phyloP scores from a whole-genome alignment of 1,140 invertebrate species.

The Drosophila nigromelanica region DNA sequence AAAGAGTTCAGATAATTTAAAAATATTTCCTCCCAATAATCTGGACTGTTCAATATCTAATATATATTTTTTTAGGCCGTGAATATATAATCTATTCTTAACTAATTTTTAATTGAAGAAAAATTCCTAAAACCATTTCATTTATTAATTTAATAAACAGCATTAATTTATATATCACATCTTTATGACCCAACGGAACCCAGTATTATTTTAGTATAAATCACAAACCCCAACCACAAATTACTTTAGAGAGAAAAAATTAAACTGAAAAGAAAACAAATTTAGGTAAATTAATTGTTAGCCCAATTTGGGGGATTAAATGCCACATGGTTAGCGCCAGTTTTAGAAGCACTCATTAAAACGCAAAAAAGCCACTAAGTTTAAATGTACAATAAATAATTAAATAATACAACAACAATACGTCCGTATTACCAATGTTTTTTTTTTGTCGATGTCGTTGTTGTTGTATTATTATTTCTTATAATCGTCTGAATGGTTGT shows the following conservation, averaged over 20 bases:
- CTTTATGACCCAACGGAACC: neutral
- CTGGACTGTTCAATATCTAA: too few relatives aligned
- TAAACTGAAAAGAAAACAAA: conserved; percentile 4
- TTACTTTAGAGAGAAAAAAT: conserved; percentile 7
- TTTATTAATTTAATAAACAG: neutral
- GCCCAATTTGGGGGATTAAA: conserved; percentile 57
- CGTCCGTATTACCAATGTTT: conserved; percentile 18
- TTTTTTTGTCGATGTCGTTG: neutral
- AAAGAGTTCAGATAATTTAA: too few relatives aligned
- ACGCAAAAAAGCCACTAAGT: conserved; percentile 29
- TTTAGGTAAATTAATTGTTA: conserved; percentile 55
- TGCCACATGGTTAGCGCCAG: conserved; percentile 50
- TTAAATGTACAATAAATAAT: conserved; percentile 69
- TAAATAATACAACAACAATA: conserved; percentile 42
- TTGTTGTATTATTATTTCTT: conserved; percentile 41
- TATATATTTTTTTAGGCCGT: too few relatives aligned
- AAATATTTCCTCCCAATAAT: too few relatives aligned
- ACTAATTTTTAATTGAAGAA: too few relatives aligned
- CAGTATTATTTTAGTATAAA: neutral
- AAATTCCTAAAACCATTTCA: too few relatives aligned
- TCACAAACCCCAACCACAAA: conserved; percentile 30
- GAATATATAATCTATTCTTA: too few relatives aligned
- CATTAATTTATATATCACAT: neutral
- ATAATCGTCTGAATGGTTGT: conserved; percentile 42
- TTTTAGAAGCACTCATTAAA: conserved; percentile 46